These are phyloP conservation scores for Allygus modestus DNA, from an alignment of 2,888 invertebrate genomes.

Conservation along the genomic window DNA sequence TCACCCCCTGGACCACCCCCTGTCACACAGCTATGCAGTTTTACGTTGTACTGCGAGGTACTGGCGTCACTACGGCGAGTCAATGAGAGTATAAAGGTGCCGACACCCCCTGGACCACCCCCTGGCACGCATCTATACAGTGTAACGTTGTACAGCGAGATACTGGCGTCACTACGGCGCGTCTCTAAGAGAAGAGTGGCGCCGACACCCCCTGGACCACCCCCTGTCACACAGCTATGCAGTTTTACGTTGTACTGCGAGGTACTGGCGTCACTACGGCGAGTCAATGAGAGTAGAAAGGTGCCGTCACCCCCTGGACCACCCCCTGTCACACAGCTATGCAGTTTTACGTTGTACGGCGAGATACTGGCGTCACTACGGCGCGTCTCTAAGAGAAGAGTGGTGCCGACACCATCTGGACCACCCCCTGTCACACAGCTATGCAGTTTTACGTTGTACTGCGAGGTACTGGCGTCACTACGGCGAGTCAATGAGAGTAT, in stretches of 20 bases:
- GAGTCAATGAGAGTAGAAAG: background rate
- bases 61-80: too few relatives aligned
- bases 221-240: background rate
- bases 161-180: background rate
- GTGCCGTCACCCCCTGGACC: background rate
- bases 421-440: background rate
- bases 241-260: background rate
- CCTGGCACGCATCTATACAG: background rate
- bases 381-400: background rate
- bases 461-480: too few relatives aligned
- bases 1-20: background rate
- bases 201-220: background rate
- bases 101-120: constrained; percentile 8
- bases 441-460: too few relatives aligned
- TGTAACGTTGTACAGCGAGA: background rate
- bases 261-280: background rate
- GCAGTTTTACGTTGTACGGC: background rate
- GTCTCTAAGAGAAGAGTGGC: background rate
- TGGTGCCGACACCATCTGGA: background rate
- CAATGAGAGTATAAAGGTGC: too few relatives aligned
- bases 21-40: too few relatives aligned
- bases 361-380: background rate
- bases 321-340: background rate
- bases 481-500: too few relatives aligned
- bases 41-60: too few relatives aligned